Evolutionary conservation across 2,797 vertebrate species (phyloP).

Genomic region (Pyrrhura leucotis): DNA sequence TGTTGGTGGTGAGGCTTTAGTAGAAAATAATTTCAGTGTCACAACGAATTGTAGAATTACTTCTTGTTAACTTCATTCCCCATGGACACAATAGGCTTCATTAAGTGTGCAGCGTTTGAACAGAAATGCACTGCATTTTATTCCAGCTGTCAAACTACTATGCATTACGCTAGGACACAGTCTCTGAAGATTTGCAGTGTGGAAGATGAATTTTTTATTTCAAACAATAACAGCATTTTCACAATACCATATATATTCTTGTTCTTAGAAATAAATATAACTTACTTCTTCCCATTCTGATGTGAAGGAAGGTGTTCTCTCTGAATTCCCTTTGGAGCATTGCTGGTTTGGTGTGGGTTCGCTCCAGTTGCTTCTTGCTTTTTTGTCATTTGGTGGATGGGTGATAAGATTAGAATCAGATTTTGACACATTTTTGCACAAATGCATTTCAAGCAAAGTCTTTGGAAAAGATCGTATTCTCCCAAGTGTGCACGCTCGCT

Average conservation of each 20-base stretch:
- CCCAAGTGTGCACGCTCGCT: slow-evolving; percentile 92
- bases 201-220: not conserved
- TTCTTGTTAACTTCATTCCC: slow-evolving; percentile 57
- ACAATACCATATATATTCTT: not conserved
- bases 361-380: slow-evolving; percentile 81
- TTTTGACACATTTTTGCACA: slow-evolving; percentile 92
- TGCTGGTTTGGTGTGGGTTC: slow-evolving; percentile 79
- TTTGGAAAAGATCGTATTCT: slow-evolving; percentile 93
- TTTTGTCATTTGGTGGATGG: slow-evolving; percentile 88
- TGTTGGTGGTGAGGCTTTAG: not conserved
- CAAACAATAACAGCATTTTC: not conserved
- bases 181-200: not conserved
- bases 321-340: slow-evolving; percentile 83
- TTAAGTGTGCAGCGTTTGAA: not conserved
- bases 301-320: slow-evolving; percentile 94
- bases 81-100: slow-evolving; percentile 48
- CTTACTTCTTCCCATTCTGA: slow-evolving; percentile 98
- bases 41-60: slow-evolving; percentile 48
- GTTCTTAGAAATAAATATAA: not conserved
- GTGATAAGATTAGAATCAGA: slow-evolving; percentile 94
- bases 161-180: not conserved
- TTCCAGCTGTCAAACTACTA: slow-evolving; percentile 10
- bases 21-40: slow-evolving; percentile 2
- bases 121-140: not conserved
- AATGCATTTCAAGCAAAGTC: slow-evolving; percentile 89